Base-by-base conservation (phyloP, 64 coral and sea anemone genomes). In the Exaiptasia diaphana region DNA sequence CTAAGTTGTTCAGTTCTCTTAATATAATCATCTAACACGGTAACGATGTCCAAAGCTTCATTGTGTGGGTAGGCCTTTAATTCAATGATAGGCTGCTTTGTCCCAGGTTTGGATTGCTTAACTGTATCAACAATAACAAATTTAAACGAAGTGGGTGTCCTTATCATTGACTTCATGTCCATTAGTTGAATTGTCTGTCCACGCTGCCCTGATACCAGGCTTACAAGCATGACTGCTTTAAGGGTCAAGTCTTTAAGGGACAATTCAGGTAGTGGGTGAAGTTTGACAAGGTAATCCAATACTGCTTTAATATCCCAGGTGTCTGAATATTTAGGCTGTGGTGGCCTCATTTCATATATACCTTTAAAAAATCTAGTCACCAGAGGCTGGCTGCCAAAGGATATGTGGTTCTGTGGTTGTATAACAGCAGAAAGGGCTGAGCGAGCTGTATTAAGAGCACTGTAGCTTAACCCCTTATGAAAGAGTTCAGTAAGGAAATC, bases 321-420 rank as follows among this genome's bases (percentile, higher is more conserved):
- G 20, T 64, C 46, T 59, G 71, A 10, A 60, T 86, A 86, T 63
- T 41, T 61, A 7, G 83, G 71, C 23, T 75, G 44, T 5, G 69
- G 29, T 6, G 83, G 83, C 37, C 67, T 86, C 37, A 64, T 41
- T 49, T 86, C 69, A 75, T 53, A 75, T 32, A 86, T 71, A 42
- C 54, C 69, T 68, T 53, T 76, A 1, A 86, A 20, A 29, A 85
- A 85, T 61, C 53, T 64, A 49, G 25, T 21, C 23, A 75, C 82
- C 29, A 83, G 36, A 11, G 78, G 78, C 36, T 82, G 78, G 6
- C 36, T 25, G 20, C 78, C 43, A 82, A 82, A 65, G 27, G 58
- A 37, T 17, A 68, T 31, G 32, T 68, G 28, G 31, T 41, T 41
- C 15, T 28, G n/a, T 2, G 38, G 64, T 36, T 5, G 29, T 4